These are phyloP conservation scores for Eueides isabella DNA, from an alignment of 1,140 invertebrate genomes.

Conservation along the genomic window DNA sequence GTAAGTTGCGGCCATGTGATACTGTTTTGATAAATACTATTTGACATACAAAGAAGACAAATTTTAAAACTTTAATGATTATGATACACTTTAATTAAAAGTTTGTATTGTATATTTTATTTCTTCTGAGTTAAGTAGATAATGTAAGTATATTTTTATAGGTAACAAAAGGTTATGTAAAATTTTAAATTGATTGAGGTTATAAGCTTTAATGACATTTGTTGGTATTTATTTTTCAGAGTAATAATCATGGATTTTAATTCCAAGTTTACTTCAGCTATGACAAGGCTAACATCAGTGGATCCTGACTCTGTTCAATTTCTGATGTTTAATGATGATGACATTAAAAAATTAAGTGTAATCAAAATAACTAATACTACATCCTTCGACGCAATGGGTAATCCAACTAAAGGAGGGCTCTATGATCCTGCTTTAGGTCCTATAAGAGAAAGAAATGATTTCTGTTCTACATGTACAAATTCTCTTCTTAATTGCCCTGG, in stretches of 20 bases:
- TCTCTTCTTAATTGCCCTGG: conserved; percentile 90
- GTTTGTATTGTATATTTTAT: neutral
- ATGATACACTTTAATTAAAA: neutral
- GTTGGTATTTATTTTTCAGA: conserved; percentile 6
- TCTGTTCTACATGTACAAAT: conserved; percentile 92
- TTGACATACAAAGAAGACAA: neutral
- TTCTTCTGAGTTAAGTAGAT: neutral
- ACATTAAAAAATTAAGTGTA: conserved; percentile 94
- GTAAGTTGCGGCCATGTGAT: conserved; percentile 10
- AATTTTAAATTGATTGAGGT: conserved; percentile 1
- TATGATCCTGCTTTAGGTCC: conserved; percentile 92
- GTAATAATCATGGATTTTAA: conserved; percentile 57
- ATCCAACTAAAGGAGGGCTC: conserved; percentile 91
- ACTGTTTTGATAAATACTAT: conserved; percentile 7
- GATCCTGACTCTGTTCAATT: conserved; percentile 84
- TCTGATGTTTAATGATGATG: conserved; percentile 89
- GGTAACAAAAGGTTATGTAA: neutral
- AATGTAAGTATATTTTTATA: neutral
- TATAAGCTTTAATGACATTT: neutral
- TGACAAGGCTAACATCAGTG: conserved; percentile 61
- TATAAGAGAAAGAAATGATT: conserved; percentile 83
- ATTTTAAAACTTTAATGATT: neutral
- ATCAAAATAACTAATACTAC: conserved; percentile 91
- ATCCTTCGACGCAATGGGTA: conserved; percentile 93
- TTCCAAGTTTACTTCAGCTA: conserved; percentile 49